These are phyloP conservation scores for Neodon shergylaensis DNA, from an alignment of 2,113 vertebrate species.

Conservation along the genomic window DNA sequence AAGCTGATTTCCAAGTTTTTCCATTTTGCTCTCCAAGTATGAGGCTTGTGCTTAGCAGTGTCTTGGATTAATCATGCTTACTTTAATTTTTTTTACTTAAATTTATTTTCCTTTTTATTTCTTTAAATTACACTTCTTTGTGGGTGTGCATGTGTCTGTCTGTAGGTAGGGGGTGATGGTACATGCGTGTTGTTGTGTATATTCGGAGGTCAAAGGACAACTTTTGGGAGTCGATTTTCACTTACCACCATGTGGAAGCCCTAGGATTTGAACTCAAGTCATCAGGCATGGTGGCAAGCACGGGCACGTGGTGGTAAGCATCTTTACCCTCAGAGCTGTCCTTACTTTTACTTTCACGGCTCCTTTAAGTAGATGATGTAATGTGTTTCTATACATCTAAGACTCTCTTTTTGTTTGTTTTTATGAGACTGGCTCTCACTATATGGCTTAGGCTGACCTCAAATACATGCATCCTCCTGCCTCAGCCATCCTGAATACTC, in stretches of 20 bases:
- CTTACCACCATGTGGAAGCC: not conserved
- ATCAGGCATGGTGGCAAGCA: not conserved
- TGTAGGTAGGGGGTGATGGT: not conserved
- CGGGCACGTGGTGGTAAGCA: not conserved
- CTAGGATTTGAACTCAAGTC: not conserved
- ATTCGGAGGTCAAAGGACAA: not conserved
- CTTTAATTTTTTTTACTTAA: not conserved
- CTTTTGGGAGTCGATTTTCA: not conserved
- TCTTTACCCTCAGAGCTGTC: not conserved
- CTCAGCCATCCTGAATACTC: not conserved
- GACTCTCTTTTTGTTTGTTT: not conserved
- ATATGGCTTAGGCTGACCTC: not conserved
- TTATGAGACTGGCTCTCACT: not conserved
- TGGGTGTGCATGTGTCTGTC: not conserved
- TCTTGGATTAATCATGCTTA: not conserved
- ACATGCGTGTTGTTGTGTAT: not conserved
- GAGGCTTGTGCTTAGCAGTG: not conserved
- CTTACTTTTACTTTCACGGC: not conserved
- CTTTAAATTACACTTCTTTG: not conserved
- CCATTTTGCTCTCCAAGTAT: slow-evolving; percentile 18
- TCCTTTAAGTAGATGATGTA: not conserved
- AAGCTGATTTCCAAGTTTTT: slow-evolving; percentile 28
- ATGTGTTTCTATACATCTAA: not conserved
- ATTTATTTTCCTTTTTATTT: not conserved
- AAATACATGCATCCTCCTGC: not conserved